phyloP scores from a whole-genome alignment of 2,113 vertebrate genomes.

The Zosterops hypoxanthus region DNA sequence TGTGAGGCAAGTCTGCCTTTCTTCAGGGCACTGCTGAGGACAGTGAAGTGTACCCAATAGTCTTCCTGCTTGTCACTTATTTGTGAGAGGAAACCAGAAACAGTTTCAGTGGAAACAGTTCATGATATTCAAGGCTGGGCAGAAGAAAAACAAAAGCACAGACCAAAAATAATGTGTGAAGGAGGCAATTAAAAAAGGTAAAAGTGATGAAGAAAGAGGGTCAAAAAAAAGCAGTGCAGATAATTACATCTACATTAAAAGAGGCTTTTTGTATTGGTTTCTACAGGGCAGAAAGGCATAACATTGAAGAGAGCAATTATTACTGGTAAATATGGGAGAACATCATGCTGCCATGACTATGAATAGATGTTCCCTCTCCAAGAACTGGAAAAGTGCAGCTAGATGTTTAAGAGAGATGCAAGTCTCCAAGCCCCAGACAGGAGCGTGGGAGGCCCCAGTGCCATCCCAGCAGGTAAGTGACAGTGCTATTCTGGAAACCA shows the following conservation, averaged over 20 bases:
- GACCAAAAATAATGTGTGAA: not conserved
- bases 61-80: not conserved
- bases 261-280: not conserved
- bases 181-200: not conserved
- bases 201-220: not conserved
- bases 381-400: constrained; percentile 33
- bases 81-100: not conserved
- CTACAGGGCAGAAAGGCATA: not conserved
- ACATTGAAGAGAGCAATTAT: not conserved
- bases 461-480: constrained; percentile 5
- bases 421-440: not conserved
- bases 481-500: constrained; percentile 1
- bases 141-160: not conserved
- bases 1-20: not conserved
- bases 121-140: not conserved
- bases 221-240: not conserved
- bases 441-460: not conserved
- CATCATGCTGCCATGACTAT: not conserved
- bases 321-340: not conserved
- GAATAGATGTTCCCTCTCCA: not conserved
- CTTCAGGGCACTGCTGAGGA: not conserved
- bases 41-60: not conserved
- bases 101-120: not conserved
- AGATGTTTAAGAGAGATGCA: not conserved
- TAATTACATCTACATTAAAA: not conserved